Conservation (phyloP, 2,113 vertebrate species). For the Corythaixoides concolor region DNA sequence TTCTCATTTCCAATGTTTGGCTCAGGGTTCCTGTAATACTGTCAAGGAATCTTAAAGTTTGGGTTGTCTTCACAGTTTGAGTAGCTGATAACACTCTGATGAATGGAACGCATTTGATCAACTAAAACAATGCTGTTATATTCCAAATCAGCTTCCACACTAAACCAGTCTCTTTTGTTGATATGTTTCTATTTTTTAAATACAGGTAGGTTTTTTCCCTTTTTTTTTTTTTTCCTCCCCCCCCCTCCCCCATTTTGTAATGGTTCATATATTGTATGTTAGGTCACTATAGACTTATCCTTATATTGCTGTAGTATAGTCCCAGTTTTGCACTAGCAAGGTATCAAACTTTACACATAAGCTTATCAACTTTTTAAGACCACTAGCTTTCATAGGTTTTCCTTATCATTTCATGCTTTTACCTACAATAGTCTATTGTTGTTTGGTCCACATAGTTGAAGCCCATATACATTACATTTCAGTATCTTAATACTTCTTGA, state of each 20-base stretch:
- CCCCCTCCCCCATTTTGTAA: slow-evolving; percentile 18
- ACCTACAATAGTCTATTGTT: slow-evolving; percentile 64
- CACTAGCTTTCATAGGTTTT: slow-evolving; percentile 40
- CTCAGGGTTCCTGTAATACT: slow-evolving; percentile 63
- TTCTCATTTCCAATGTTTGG: slow-evolving; percentile 65
- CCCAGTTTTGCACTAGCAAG: slow-evolving; percentile 53
- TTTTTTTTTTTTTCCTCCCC: background rate
- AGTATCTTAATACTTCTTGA: slow-evolving; percentile 67
- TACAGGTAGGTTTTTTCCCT: slow-evolving; percentile 54
- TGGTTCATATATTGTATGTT: slow-evolving; percentile 33
- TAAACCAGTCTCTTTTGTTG: slow-evolving; percentile 24
- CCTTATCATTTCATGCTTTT: slow-evolving; percentile 50
- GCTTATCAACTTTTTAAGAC: slow-evolving; percentile 56
- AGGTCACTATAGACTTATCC: slow-evolving; percentile 54
- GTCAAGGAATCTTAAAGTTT: slow-evolving; percentile 55
- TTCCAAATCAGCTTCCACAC: background rate
- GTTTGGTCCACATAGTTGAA: slow-evolving; percentile 58
- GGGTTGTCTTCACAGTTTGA: slow-evolving; percentile 78
- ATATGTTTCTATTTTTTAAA: slow-evolving; percentile 72
- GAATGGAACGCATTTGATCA: slow-evolving; percentile 17
- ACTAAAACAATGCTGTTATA: background rate
- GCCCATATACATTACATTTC: slow-evolving; percentile 55
- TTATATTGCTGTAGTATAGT: slow-evolving; percentile 64
- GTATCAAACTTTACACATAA: slow-evolving; percentile 56
- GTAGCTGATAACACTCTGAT: slow-evolving; percentile 23